Evolutionary conservation across 2,888 invertebrate genomes (phyloP), one percentile per base, ranked within the genome.

Genomic region (Camponotus fellah): DNA sequence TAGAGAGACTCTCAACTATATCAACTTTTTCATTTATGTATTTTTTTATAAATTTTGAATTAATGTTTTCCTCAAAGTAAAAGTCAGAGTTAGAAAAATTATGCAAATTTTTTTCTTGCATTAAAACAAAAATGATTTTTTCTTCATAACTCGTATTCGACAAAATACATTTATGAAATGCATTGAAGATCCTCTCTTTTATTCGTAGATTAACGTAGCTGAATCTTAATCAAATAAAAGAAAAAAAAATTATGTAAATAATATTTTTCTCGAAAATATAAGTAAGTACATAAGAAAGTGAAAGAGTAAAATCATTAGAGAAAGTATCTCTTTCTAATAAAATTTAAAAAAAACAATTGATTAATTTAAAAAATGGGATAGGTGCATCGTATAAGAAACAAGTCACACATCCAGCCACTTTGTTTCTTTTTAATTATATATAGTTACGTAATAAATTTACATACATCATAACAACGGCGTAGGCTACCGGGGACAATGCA

Each of bases 401-500:
- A 75, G n/a, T 17, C 32, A 40, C 32, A 40, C 62, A 69, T 88
- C 82, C 84, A 87, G 87, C 88, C 85, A 89, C 86, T 88, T 89
- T 85, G 76, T 84, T 82, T 75, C 34, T 72, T 65, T 88, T 87
- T 89, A 88, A 88, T 89, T 86, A 74, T 65, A 75, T 69, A 58
- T 85, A 85, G 83, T 75, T 80, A 75, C 76, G 87, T 88, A 91
- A 85, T 89, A 91, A 88, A 88, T 86, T 87, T 87, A 89, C 86
- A 89, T 88, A 84, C 62, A 81, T 79, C 49, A 85, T 86, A 87
- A 82, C 82, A 90, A 89, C 80, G 69, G 79, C 74, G 68, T 84
- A 62, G 75, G 75, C 56, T 87, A 85, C 72, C 81, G 75, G 75
- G 68, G 68, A 79, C 69, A 71, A 37, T 17, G 40, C 8, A 58